Evolutionary conservation across 2,888 invertebrate genomes (phyloP).

Genomic region (Automeris io): DNA sequence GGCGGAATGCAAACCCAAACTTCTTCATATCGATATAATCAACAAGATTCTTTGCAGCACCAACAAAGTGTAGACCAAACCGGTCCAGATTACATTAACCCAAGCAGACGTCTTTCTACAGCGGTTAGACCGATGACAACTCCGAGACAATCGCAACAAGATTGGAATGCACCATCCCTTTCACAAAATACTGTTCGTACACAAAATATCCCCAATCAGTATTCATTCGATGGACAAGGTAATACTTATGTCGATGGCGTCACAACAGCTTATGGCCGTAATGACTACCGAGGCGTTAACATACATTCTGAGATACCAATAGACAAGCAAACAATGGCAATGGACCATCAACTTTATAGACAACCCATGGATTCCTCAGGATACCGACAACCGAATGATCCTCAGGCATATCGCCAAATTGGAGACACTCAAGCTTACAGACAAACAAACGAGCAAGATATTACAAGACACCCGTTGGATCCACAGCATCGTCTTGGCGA

Average conservation of each 20-base stretch:
- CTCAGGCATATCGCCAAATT: slow-evolving; percentile 11
- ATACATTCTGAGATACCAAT: slow-evolving; percentile 54
- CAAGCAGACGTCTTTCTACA: slow-evolving; percentile 51
- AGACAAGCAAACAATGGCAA: slow-evolving; percentile 30
- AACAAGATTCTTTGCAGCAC: slow-evolving; percentile 45
- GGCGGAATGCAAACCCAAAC: slow-evolving; percentile 32
- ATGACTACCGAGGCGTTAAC: slow-evolving; percentile 57
- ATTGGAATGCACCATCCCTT: slow-evolving; percentile 40
- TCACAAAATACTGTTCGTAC: slow-evolving; percentile 45
- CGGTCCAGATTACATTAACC: slow-evolving; percentile 51
- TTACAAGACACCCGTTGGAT: slow-evolving; percentile 53
- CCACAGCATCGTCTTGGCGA: slow-evolving; percentile 30
- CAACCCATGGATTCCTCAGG: slow-evolving; percentile 43
- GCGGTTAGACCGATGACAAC: slow-evolving; percentile 44
- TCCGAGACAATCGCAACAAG: slow-evolving; percentile 49
- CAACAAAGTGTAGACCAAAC: slow-evolving; percentile 55
- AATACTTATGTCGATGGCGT: slow-evolving; percentile 44
- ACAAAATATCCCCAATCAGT: slow-evolving; percentile 61
- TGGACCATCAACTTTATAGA: slow-evolving; percentile 44
- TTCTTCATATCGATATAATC: slow-evolving; percentile 39
- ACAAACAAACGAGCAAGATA: slow-evolving; percentile 41
- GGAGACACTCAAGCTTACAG: slow-evolving; percentile 62
- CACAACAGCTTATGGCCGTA: slow-evolving; percentile 42
- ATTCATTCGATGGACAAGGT: slow-evolving; percentile 45
- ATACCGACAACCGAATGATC: slow-evolving; percentile 50